Evolutionary conservation across 2,113 vertebrate species (phyloP).

Genomic region (Myiozetetes cayanensis): DNA sequence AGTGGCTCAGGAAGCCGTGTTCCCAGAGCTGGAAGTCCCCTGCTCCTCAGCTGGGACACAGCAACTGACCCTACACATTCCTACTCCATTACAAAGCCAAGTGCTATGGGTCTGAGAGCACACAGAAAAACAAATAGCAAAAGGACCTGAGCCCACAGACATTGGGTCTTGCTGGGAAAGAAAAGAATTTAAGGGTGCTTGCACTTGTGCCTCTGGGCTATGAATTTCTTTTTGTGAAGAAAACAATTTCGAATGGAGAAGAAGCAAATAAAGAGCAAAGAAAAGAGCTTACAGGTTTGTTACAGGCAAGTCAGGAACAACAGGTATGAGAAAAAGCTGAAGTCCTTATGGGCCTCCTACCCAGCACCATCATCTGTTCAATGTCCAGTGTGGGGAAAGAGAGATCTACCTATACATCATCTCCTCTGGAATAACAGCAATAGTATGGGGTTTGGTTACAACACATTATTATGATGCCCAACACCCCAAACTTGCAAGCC

Average conservation of each 20-base stretch:
- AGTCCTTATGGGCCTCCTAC: not conserved
- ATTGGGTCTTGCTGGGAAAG: not conserved
- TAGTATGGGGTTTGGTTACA: not conserved
- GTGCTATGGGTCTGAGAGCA: not conserved
- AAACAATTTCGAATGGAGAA: not conserved
- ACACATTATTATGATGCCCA: not conserved
- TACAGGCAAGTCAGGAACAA: not conserved
- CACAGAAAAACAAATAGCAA: not conserved
- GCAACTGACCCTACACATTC: not conserved
- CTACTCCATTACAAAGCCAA: not conserved
- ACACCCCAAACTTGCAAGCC: not conserved
- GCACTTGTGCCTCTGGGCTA: not conserved
- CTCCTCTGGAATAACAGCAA: not conserved
- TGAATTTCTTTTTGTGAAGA: not conserved
- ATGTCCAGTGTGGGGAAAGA: not conserved
- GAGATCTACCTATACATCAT: not conserved
- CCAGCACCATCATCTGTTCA: not conserved
- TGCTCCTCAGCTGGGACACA: not conserved
- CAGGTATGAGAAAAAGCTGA: not conserved
- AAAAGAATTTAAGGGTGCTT: not conserved
- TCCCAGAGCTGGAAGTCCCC: constrained; percentile 43
- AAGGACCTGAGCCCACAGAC: not conserved
- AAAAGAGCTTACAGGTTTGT: not conserved
- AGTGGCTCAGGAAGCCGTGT: not conserved
- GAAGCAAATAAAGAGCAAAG: not conserved